Base-by-base conservation (phyloP, 2,888 invertebrate genomes). In the Cyaniris semiargus region DNA sequence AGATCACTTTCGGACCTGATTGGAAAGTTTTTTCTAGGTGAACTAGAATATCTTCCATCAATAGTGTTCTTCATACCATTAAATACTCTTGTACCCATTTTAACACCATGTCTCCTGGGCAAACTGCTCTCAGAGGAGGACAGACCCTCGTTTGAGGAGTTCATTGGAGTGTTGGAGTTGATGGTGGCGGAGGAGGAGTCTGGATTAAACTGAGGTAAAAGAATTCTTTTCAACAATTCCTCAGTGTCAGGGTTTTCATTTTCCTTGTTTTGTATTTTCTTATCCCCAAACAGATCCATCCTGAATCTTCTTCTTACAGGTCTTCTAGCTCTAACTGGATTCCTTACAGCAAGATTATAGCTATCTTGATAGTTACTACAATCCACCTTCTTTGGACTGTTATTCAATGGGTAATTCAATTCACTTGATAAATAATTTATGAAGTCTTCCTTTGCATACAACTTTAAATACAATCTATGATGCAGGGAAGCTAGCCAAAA, bases 401-500 rank as follows among this genome's bases (percentile, higher is more conserved):
- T 85, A 82, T 94, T 94, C 60, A 95, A 80, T 13, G 95, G 95
- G 80, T 94, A 93, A 81, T 94, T 95, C 79, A 95, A 90, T 85
- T 95, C 95, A 86, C 95, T 94, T 71, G 96, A 95, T 84, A 96
- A 90, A 81, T 94, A 94, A 85, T 95, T 95, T 60, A 96, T 91
- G 77, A 96, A 96, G 79, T 96, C 95, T 80, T 96, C 95, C 86
- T 97, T 96, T 70, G 96, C 96, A 85, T 96, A 95, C 76, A 97
- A 89, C 84, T 96, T 96, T 83, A 96, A 92, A 89, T 96, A 97
- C 87, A 97, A 95, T 86, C 96, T 96, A 86, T 97, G 97, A 86
- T 97, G 97, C 72, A 97, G 88, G n/a, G 97, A 97, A 13, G 96
- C 96, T 79, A 97, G 88, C 88, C 96, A 96, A 89, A 97, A 97